Conservation (phyloP, 2,888 invertebrate genomes). For the Elysia crispata region DNA sequence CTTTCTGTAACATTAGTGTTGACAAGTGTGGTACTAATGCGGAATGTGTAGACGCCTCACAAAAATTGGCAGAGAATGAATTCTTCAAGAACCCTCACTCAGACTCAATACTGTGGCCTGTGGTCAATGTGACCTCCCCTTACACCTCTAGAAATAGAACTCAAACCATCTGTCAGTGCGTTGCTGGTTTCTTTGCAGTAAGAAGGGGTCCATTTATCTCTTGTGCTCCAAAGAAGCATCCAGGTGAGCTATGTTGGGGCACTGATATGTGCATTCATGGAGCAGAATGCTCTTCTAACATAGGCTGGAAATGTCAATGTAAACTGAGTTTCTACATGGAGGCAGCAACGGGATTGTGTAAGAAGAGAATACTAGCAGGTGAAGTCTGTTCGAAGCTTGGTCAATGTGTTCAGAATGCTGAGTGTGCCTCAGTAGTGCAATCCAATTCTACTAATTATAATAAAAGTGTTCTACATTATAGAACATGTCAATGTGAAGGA, state of each 20-base stretch:
- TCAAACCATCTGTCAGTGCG: conserved; percentile 35
- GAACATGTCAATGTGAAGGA: no score
- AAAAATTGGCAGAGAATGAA: not conserved
- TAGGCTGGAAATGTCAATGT: conserved; percentile 46
- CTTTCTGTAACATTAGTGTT: conserved; percentile 19
- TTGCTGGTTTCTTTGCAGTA: conserved; percentile 34
- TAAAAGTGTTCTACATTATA: no score
- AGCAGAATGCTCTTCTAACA: conserved; percentile 42
- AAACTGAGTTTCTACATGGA: conserved; percentile 42
- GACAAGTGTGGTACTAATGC: conserved; percentile 47
- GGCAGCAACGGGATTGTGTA: conserved; percentile 30
- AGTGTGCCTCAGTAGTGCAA: conserved; percentile 37
- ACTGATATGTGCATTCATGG: conserved; percentile 49
- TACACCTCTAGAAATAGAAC: not conserved
- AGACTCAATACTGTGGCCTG: not conserved
- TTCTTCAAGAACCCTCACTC: no score
- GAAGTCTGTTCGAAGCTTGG: conserved; percentile 34
- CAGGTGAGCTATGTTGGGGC: conserved; percentile 46
- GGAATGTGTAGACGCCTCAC: conserved; percentile 21
- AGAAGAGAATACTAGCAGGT: conserved; percentile 38
- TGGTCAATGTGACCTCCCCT: no score
- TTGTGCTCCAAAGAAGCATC: conserved; percentile 15
- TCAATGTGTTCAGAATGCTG: conserved; percentile 45
- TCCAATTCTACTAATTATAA: no score
- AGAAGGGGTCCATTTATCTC: not conserved